Evolutionary conservation across 1,140 invertebrate species (phyloP).

Genomic region (Drosophila bocqueti): DNA sequence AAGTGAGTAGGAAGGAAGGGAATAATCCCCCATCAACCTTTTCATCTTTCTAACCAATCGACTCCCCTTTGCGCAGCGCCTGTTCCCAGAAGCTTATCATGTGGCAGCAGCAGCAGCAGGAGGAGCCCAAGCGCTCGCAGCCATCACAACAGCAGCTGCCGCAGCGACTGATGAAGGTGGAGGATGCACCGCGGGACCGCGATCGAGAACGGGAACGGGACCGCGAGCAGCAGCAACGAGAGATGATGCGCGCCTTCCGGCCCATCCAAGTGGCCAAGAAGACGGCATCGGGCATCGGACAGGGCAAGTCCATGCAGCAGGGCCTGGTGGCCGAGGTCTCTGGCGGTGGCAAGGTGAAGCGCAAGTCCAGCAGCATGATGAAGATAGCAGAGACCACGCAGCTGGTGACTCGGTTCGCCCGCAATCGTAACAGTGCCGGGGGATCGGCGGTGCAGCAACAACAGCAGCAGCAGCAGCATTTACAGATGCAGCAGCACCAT

Average conservation of each 20-base stretch:
- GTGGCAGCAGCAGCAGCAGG: constrained; percentile 70
- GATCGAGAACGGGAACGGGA: constrained; percentile 9
- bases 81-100: constrained; percentile 79
- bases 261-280: constrained; percentile 31
- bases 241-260: constrained; percentile 33
- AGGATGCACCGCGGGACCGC: constrained; percentile 28
- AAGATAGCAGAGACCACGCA: constrained; percentile 78
- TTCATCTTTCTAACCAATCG: background rate
- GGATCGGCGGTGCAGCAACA: constrained; percentile 26
- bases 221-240: constrained; percentile 22
- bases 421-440: constrained; percentile 33
- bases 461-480: constrained; percentile 38
- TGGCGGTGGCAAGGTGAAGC: constrained; percentile 49
- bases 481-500: constrained; percentile 32
- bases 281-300: background rate
- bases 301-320: constrained; percentile 12
- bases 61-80: constrained; percentile 47
- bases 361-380: constrained; percentile 65
- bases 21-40: background rate
- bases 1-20: constrained; percentile 49
- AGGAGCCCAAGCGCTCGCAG: constrained; percentile 50
- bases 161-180: constrained; percentile 52
- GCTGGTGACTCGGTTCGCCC: constrained; percentile 63
- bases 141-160: constrained; percentile 34
- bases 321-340: constrained; percentile 26